These are phyloP conservation scores for Geotrypetes seraphini DNA, from an alignment of 2,797 vertebrate species.

Conservation along the genomic window DNA sequence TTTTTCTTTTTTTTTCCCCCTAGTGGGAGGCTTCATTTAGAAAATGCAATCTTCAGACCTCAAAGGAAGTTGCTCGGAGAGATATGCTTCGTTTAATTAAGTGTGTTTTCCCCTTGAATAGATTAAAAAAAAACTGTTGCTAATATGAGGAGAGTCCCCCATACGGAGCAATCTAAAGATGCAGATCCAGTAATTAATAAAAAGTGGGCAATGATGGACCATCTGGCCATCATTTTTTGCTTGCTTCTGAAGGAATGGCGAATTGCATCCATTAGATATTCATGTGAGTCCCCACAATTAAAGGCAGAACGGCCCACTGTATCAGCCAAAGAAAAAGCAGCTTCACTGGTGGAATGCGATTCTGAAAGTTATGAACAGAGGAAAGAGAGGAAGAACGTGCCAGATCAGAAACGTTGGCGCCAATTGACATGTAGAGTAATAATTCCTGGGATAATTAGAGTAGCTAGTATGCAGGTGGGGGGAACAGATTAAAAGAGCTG, in stretches of 20 bases:
- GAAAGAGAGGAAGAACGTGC: background rate
- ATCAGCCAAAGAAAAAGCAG: conserved; percentile 3
- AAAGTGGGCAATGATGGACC: conserved; percentile 20
- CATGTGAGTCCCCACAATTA: conserved; percentile 3
- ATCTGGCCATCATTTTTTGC: conserved; percentile 6
- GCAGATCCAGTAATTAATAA: conserved; percentile 26
- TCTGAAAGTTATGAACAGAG: background rate
- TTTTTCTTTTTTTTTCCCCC: too few relatives aligned
- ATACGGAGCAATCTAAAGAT: conserved; percentile 5
- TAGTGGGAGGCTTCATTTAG: background rate
- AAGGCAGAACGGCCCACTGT: background rate
- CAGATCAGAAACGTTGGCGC: accelerated
- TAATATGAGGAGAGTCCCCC: background rate
- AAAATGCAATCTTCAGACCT: conserved; percentile 8
- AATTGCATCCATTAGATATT: conserved; percentile 24
- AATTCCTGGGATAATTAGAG: background rate
- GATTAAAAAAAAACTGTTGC: background rate
- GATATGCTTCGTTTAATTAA: background rate
- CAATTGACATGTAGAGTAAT: background rate
- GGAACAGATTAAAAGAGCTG: background rate
- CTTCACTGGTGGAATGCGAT: background rate
- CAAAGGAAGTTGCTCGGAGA: background rate
- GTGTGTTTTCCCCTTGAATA: conserved; percentile 7
- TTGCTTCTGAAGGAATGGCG: background rate
- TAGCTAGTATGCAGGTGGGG: background rate